Base-by-base conservation (phyloP, 2,113 vertebrate genomes). In the Platichthys flesus region DNA sequence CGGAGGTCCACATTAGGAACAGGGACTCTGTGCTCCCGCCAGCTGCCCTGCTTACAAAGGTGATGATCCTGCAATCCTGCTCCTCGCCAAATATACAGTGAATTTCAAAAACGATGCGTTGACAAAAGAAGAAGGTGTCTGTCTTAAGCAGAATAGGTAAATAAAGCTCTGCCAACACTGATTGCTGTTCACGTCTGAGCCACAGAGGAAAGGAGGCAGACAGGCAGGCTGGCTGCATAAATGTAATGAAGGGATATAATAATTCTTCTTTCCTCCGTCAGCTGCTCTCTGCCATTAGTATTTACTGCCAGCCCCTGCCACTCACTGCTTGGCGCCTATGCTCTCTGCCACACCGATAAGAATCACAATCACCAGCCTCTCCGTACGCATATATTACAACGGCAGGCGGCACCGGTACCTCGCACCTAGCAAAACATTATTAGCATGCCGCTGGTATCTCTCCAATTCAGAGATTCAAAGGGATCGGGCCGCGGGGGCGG, bases 341-440 rank as follows among this genome's bases (percentile, higher is more conserved):
- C 88, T 84, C 91, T 92, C 83, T 88, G 78, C 85, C 86, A 79
- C 85, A 59, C 87, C 67, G 92, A 93, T 93, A 93, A 85, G 85
- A 93, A 94, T 95, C 93, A 89, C 92, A 93, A 94, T 93, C 89
- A 89, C 85, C 81, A 83, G 87, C 82, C 89, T 83, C 93, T 91
- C 91, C 85, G 70, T 72, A n/a, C 54, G 81, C 90, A 87, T 91
- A 92, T 77, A 94, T 91, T 90, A 31, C 28, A 91, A 86, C 79
- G 81, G 84, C 88, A 86, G 86, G 71, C 71, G 9, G 31, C 83
- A 60, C 73, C 73, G 88, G 90, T 88, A 90, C 89, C 75, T 87
- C 58, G 55, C 72, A 84, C 76, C 67, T 86, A 71, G 69, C 74
- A 82, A 83, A 93, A 87, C 78, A 85, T 85, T 71, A 92, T 94